Base-by-base conservation (phyloP, 2,113 vertebrate species). In the Mustelus asterias region DNA sequence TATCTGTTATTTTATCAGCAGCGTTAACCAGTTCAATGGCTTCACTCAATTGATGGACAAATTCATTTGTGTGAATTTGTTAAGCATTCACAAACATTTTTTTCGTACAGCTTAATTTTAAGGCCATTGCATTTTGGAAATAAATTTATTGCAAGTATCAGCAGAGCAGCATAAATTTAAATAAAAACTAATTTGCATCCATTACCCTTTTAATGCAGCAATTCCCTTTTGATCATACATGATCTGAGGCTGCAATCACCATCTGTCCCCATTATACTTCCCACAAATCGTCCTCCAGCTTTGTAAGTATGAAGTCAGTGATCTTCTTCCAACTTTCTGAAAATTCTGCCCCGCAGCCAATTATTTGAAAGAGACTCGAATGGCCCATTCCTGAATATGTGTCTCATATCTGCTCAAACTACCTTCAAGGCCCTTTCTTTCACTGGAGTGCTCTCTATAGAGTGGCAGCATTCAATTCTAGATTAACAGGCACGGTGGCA, bases 191-290 rank as follows among this genome's bases (percentile, higher is more conserved):
- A 63, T 60, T 90, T 90, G 48, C 88, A 92, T 92, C 33, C 0
- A 29, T 92, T 92, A 92, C 29, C 29, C 88, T 6, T 63, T 18
- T 92, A 92, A 16, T 63, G 88, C 26, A n/a, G 54, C 11, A 54
- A 92, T 92, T 92, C 29, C 26, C 29, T 92, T 92, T 93, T 93
- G 60, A 93, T 93, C 63, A 33, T 67, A 63, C 60, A 93, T 65
- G n/a, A 65, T 93, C 89, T 93, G 89, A 37, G 33, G 89, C 60
- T 93, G 89, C 63, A 37, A 93, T 65, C 60, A 18, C 58, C 60
- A 93, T 93, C 89, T 93, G 60, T 93, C 29, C 58, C 88, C 14
- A 33, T 16, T 92, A 58, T 54, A 48, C 48, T 89, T 24, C 18
- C 80, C 80, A 83, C 80, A 89, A 58, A 26, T 89, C 3, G 13